These are phyloP conservation scores for Scaeva pyrastri DNA, from an alignment of 2,888 invertebrate species.

Conservation along the genomic window DNA sequence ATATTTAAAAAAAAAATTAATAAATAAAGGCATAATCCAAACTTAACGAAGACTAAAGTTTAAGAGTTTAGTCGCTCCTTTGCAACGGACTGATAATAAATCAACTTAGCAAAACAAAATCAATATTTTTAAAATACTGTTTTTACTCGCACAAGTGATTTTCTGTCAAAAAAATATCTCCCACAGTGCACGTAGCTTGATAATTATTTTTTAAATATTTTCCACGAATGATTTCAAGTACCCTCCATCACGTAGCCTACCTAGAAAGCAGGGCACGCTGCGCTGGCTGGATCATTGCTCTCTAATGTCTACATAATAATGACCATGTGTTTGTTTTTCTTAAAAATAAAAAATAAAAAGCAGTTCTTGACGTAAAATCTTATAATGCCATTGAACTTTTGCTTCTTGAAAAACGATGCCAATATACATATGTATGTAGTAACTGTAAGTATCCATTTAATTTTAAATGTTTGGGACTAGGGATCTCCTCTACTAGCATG, in stretches of 20 bases:
- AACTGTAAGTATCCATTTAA: too few species aligned
- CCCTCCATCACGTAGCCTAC: slow-evolving; percentile 6
- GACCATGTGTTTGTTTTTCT: slow-evolving; percentile 23
- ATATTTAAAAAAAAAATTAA: too few species aligned
- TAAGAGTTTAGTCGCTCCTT: too few species aligned
- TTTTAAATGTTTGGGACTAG: too few species aligned
- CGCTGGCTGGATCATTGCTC: background rate
- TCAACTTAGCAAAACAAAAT: too few species aligned
- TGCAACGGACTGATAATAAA: too few species aligned
- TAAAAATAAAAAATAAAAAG: background rate
- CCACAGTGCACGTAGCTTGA: background rate
- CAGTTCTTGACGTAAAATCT: slow-evolving; percentile 36
- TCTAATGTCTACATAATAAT: slow-evolving; percentile 39
- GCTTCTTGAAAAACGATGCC: slow-evolving; percentile 10
- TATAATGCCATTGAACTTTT: slow-evolving; percentile 64
- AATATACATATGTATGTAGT: slow-evolving; percentile 38
- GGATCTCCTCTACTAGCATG: background rate
- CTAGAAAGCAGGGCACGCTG: background rate
- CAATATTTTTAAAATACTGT: background rate
- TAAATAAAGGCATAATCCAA: too few species aligned
- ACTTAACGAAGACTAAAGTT: too few species aligned
- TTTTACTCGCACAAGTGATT: background rate
- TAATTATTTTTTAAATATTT: background rate
- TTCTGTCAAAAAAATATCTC: background rate
- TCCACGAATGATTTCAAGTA: background rate